phyloP scores from a whole-genome alignment of 2,113 vertebrate genomes.

The Chlorodrepanis virens region DNA sequence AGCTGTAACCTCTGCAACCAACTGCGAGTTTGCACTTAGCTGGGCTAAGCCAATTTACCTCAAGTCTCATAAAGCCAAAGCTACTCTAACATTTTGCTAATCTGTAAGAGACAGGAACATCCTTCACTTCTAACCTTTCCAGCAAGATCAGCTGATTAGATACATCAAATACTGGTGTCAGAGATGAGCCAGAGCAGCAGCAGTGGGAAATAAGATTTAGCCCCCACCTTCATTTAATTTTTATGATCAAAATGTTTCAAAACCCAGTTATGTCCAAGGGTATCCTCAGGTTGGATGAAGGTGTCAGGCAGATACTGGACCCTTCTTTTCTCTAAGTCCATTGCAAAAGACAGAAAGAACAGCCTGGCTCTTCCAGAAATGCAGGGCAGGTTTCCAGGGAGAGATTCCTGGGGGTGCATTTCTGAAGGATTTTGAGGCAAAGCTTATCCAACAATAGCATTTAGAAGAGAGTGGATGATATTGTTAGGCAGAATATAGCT shows the following conservation, averaged over 20 bases:
- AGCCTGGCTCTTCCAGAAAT: not conserved
- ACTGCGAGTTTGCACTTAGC: not conserved
- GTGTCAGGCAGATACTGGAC: not conserved
- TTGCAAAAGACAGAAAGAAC: not conserved
- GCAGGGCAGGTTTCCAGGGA: not conserved
- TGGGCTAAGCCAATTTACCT: slow-evolving; percentile 15
- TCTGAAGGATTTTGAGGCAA: not conserved
- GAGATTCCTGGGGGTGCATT: not conserved
- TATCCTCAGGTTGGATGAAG: not conserved
- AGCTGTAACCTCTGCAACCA: not conserved
- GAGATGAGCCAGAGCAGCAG: slow-evolving; percentile 19
- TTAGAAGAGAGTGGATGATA: not conserved
- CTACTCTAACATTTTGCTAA: slow-evolving; percentile 23
- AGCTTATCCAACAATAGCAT: not conserved
- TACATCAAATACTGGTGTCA: not conserved
- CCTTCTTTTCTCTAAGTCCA: not conserved
- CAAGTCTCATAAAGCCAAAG: slow-evolving; percentile 16
- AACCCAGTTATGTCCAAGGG: slow-evolving; percentile 10
- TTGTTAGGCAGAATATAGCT: not conserved
- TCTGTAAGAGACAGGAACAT: slow-evolving; percentile 33
- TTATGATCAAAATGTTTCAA: slow-evolving; percentile 37
- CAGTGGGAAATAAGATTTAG: slow-evolving; percentile 47
- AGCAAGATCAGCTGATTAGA: slow-evolving; percentile 19
- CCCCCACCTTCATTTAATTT: slow-evolving; percentile 38
- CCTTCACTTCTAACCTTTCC: slow-evolving; percentile 50